Conservation (phyloP, 2,888 invertebrate genomes). For the Megaustenia siamemsis region DNA sequence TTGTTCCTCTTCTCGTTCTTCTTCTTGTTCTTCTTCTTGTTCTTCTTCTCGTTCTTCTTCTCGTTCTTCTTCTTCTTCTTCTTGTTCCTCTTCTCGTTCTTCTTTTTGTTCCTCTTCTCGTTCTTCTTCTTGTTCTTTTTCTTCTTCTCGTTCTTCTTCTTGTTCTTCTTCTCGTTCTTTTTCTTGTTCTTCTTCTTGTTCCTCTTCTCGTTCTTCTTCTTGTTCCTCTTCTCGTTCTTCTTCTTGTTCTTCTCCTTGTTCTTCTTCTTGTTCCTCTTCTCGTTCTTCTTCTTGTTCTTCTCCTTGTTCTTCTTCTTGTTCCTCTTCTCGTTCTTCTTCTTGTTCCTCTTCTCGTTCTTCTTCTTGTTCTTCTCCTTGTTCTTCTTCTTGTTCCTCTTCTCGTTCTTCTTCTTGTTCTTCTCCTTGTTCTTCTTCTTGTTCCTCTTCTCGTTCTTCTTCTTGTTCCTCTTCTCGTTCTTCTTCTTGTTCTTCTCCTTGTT, state of each 20-base stretch:
- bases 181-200: not conserved
- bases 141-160: not conserved
- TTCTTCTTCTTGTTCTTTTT: not conserved
- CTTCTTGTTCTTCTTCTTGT: not conserved
- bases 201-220: not conserved
- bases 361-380: not conserved
- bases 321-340: not conserved
- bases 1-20: not conserved
- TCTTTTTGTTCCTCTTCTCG: not conserved
- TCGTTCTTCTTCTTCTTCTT: not conserved
- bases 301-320: not conserved
- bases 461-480: not conserved
- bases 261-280: not conserved
- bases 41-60: not conserved
- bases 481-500: not conserved
- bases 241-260: not conserved
- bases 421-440: not conserved
- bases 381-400: not conserved
- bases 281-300: not conserved
- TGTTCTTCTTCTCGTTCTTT: not conserved
- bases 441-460: not conserved
- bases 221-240: not conserved
- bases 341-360: not conserved
- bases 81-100: not conserved
- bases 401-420: not conserved